Percentiles rank a stretch among this genome's conserved stretches.
Evolutionary conservation across 2,797 vertebrate genomes (phyloP).

Genomic region (Staurois parvus): DNA sequence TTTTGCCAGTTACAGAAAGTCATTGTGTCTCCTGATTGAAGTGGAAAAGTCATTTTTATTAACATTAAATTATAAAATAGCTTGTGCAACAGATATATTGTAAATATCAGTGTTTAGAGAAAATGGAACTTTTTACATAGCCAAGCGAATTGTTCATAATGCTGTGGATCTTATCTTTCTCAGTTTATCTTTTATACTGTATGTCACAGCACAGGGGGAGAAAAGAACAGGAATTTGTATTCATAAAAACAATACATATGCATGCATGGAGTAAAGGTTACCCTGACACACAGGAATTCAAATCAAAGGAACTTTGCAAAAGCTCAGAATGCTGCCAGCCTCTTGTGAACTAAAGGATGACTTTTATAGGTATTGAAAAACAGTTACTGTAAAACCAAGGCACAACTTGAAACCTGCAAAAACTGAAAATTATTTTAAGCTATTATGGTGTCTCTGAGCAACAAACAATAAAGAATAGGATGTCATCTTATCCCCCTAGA

Average conservation of each 20-base stretch:
- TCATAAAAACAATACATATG: slow-evolving; percentile 14
- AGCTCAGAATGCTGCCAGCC: not conserved
- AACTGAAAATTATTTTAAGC: not conserved
- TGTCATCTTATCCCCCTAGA: not conserved
- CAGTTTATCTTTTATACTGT: not conserved
- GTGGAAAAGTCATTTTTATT: not conserved
- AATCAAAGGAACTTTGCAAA: not conserved
- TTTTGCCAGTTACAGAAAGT: too few species aligned
- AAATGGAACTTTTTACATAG: too few species aligned
- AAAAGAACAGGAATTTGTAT: slow-evolving; percentile 13
- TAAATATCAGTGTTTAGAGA: too few species aligned
- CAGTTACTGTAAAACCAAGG: not conserved
- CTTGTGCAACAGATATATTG: too few species aligned
- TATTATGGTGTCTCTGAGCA: not conserved
- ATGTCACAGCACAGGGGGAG: slow-evolving; percentile 18
- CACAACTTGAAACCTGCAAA: not conserved
- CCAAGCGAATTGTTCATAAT: too few species aligned
- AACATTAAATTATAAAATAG: not conserved
- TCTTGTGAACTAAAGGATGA: not conserved
- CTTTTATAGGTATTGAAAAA: slow-evolving; percentile 10
- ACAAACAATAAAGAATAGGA: not conserved
- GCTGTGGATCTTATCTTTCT: slow-evolving; percentile 2
- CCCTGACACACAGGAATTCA: not conserved
- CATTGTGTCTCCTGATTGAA: not conserved
- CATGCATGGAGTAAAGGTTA: slow-evolving; percentile 16